These are phyloP conservation scores for Pollenia griseotomentosa DNA, from an alignment of 2,888 invertebrate species.

Conservation along the genomic window DNA sequence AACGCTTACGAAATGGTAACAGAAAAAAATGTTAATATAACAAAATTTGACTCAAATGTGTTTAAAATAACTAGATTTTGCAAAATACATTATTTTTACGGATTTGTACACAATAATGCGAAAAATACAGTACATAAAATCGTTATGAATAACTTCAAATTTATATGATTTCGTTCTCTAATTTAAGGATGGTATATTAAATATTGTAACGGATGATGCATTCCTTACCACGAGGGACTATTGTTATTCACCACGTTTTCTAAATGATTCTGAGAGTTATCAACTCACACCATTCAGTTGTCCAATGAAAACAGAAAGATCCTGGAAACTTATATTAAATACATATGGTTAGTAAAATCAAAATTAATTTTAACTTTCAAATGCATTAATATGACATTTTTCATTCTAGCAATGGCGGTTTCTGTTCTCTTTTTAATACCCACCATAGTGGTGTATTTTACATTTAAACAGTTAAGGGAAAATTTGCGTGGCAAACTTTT, in stretches of 20 bases:
- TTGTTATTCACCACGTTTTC: conserved; percentile 67
- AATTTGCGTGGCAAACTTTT: conserved; percentile 90
- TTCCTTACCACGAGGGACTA: conserved; percentile 57
- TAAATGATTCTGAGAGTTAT: conserved; percentile 18
- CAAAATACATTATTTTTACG: too few relatives aligned
- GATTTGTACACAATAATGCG: too few relatives aligned
- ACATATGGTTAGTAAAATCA: conserved; percentile 48
- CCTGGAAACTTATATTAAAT: conserved; percentile 44
- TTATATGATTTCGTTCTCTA: too few relatives aligned
- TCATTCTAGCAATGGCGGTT: conserved; percentile 86
- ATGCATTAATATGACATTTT: background rate
- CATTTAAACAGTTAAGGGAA: conserved; percentile 87
- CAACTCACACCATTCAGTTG: conserved; percentile 72
- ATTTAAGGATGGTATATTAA: conserved; percentile 50
- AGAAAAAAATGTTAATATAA: too few relatives aligned
- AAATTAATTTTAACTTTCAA: background rate
- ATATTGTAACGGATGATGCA: conserved; percentile 18
- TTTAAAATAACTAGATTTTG: too few relatives aligned
- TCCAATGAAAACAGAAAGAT: conserved; percentile 27
- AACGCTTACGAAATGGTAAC: too few relatives aligned
- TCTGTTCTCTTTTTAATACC: conserved; percentile 89
- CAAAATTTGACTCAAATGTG: too few relatives aligned
- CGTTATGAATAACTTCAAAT: too few relatives aligned
- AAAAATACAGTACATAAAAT: too few relatives aligned
- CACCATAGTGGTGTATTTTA: conserved; percentile 88